A percentile compares a stretch with the other conserved stretches of the same genome.
Evolutionary conservation across 2,797 vertebrate genomes (phyloP).

Genomic region (Taenioides sp.): DNA sequence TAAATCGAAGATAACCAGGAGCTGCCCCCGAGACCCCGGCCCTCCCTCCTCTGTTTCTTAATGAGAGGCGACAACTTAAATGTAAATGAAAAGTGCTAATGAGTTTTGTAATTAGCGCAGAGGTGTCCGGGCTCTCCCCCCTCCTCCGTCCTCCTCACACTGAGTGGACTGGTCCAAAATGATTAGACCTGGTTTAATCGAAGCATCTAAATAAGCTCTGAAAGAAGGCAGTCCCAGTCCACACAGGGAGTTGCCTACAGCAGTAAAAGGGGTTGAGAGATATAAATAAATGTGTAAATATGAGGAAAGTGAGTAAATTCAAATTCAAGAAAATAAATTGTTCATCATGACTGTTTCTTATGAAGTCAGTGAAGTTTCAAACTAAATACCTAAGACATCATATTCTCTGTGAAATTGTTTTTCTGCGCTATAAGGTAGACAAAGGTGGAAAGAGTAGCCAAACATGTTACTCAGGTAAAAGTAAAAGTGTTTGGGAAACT

Average conservation of each 20-base stretch:
- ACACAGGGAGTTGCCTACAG: background rate
- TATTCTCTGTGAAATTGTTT: no score
- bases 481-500: no score
- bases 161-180: conserved; percentile 6
- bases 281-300: no score
- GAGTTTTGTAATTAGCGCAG: conserved; percentile 47
- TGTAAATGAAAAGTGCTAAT: conserved; percentile 48
- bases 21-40: conserved; percentile 23
- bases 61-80: conserved; percentile 51
- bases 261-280: background rate
- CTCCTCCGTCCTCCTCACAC: background rate
- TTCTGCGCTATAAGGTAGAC: no score
- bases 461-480: no score
- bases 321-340: no score
- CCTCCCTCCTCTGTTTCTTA: conserved; percentile 43
- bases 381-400: no score
- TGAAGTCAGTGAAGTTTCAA: no score
- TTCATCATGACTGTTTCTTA: no score
- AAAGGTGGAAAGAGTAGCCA: no score
- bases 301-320: no score
- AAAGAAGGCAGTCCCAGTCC: conserved; percentile 2
- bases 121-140: conserved; percentile 3
- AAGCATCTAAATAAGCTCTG: conserved; percentile 6
- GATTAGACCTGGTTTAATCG: conserved; percentile 30
- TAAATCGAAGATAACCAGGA: conserved; percentile 41